These are phyloP conservation scores for Campaea margaritaria DNA, from an alignment of 2,888 invertebrate genomes.

Conservation along the genomic window DNA sequence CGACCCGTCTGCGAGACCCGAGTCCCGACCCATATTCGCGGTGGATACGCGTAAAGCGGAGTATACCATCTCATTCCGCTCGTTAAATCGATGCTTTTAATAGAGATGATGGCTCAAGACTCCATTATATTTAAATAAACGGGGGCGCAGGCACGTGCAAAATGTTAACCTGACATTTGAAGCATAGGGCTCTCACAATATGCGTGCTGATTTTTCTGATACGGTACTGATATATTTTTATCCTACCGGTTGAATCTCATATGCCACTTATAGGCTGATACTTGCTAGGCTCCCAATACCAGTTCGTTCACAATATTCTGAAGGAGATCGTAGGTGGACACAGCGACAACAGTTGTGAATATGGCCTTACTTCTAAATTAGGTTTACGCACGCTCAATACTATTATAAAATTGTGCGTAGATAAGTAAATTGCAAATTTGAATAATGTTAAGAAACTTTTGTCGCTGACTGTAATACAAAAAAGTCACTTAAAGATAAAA, in stretches of 20 bases:
- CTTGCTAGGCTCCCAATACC: conserved; percentile 46
- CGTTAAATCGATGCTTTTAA: conserved; percentile 80
- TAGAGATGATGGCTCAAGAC: conserved; percentile 75
- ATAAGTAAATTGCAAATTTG: no score
- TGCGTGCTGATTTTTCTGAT: conserved; percentile 39
- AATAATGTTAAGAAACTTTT: no score
- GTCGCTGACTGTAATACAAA: not conserved
- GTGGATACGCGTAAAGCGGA: conserved; percentile 42
- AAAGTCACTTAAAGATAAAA: conserved; percentile 2
- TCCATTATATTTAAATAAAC: conserved; percentile 69
- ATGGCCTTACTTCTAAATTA: no score
- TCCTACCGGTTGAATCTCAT: conserved; percentile 44
- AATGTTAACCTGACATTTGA: conserved; percentile 65
- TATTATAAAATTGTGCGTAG: no score
- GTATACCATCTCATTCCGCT: conserved; percentile 69
- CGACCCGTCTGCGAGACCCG: conserved; percentile 53
- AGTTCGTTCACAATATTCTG: not conserved
- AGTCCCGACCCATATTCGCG: conserved; percentile 70
- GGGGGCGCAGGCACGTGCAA: conserved; percentile 59
- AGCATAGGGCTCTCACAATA: conserved; percentile 45
- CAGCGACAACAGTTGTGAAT: no score
- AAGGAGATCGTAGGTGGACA: no score
- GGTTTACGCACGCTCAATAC: no score
- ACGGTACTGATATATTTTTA: conserved; percentile 49
- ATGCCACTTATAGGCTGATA: no score